Evolutionary conservation across 2,888 invertebrate genomes (phyloP), one percentile per base, ranked within the genome.

Genomic region (Cephus spinipes): DNA sequence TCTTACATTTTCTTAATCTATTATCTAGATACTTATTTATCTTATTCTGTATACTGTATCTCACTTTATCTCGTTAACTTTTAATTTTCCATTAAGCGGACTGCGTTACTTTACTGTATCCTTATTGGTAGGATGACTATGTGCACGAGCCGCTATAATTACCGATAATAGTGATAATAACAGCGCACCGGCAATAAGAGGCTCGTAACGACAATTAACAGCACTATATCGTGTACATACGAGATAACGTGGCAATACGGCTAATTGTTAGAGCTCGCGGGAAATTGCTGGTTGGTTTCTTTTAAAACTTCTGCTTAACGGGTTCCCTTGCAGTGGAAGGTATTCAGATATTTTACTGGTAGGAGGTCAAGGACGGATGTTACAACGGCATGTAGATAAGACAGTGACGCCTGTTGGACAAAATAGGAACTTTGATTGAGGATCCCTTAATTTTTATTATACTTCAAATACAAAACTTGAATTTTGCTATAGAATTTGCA

Each of bases 141-240:
- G 77, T 82, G 81, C 73, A 77, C 79, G 79, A 79, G 76, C 81
- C 78, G 77, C 79, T 80, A 79, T 86, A 87, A 89, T 87, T 85
- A 85, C 79, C 77, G 85, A 83, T 86, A 86, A 87, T 85, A 74
- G 80, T 83, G 86, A 86, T 88, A 89, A 88, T 87, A 83, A 85
- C 79, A 79, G 80, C 78, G 79, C 77, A 79, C 74, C 80, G 77
- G 75, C 75, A 77, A 81, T 81, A 82, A 79, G 79, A 81, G 82
- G 69, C 78, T 81, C 82, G 80, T 85, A 83, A 85, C 79, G 82
- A 84, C 82, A 82, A 83, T 83, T 81, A 85, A 82, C 74, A 74
- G 71, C 12, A 76, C 74, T 40, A 32, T 77, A 75, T 76, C 76
- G 78, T 77, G 74, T 34, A 78, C 79, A 69, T 74, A 79, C 76